Base-by-base conservation (phyloP, 2,888 invertebrate species). In the Barypeithes pellucidus region DNA sequence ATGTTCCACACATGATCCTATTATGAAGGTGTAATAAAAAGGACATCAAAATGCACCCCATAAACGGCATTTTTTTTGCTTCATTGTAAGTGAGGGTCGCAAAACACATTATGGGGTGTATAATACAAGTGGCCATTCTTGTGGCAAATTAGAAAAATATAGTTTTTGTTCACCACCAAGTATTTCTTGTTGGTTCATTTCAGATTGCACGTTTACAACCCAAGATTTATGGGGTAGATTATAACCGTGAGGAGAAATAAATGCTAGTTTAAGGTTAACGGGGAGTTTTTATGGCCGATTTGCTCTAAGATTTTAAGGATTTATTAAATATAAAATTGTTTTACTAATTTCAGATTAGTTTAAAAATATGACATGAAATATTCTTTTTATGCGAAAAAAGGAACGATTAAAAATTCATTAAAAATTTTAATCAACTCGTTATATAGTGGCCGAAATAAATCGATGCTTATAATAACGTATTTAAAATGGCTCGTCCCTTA, bases 61-160 rank as follows among this genome's bases (percentile, higher is more conserved):
- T 60, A 60, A 60, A 69, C 39, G 69, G 62, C 52, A 59, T 41
- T 62, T 60, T n/a, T 67, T 68, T 69, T 24, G 43, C 50, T 52
- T 22, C 62, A 62, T 62, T 62, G 62, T 41, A 43, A 41, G 41
- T 67, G 67, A 59, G 67, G 72, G 61, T 43, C 33, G 47, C 66
- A 72, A 60, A 57, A 54, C 33, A 61, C 43, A 22, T 59, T 43
- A 57, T 66, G 57, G 29, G 36, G 66, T 65, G 18, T 67, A 54
- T 54, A 60, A 61, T 52, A 67, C 61, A 45, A 67, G 72, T 72
- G 72, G 57, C 67, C 67, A 72, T 72, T 67, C 72, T 66, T 60
- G 72, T 50, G 67, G 72, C 61, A 72, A 72, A 72, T 72, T 50
- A 50, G 50, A 50, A 50, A 50, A 50, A 50, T 50, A 50, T 66